Conservation (phyloP, 2,797 vertebrate species). For the Thunnus albacares region DNA sequence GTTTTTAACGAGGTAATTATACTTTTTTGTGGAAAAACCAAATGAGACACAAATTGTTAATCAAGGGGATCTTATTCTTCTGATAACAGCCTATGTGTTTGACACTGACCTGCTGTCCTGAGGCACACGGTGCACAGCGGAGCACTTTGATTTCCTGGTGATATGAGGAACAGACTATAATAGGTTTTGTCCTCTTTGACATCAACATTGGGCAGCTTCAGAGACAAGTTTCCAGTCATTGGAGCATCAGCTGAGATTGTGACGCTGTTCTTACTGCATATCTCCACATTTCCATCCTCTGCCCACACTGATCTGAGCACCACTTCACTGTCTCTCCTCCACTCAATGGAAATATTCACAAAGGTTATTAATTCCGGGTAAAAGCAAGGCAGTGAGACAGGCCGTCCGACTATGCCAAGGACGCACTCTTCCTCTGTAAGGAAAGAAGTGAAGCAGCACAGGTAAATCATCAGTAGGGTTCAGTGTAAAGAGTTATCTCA, state of each 20-base stretch:
- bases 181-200: slow-evolving; percentile 25
- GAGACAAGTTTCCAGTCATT: slow-evolving; percentile 71
- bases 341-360: slow-evolving; percentile 74
- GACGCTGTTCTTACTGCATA: slow-evolving; percentile 46
- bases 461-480: too few relatives aligned
- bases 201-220: slow-evolving; percentile 62
- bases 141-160: slow-evolving; percentile 37
- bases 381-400: slow-evolving; percentile 70
- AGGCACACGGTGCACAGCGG: slow-evolving; percentile 76
- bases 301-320: slow-evolving; percentile 70
- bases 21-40: too few relatives aligned
- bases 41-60: too few relatives aligned
- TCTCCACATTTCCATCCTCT: slow-evolving; percentile 19
- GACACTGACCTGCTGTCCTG: slow-evolving; percentile 75
- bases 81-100: background rate
- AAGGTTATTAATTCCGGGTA: slow-evolving; percentile 28
- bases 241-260: slow-evolving; percentile 47
- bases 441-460: background rate
- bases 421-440: slow-evolving; percentile 70
- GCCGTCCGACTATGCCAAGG: slow-evolving; percentile 63
- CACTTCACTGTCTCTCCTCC: slow-evolving; percentile 66
- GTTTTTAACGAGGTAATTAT: too few relatives aligned
- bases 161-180: slow-evolving; percentile 67
- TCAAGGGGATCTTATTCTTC: too few relatives aligned
- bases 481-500: background rate